Base-by-base conservation (phyloP, 2,113 vertebrate species). In the Oreocharis arfaki region DNA sequence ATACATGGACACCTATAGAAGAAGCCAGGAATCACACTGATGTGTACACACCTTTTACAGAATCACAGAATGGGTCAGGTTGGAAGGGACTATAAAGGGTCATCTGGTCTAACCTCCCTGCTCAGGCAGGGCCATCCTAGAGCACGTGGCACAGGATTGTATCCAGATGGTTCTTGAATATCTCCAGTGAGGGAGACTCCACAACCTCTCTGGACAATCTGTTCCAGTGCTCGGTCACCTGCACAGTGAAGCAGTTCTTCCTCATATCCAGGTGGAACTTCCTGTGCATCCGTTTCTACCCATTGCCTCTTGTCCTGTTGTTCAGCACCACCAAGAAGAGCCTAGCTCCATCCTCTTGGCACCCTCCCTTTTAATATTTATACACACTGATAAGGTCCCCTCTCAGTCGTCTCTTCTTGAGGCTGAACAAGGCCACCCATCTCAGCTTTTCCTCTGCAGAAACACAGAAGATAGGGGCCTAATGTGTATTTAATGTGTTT, bases 211-310 rank as follows among this genome's bases (percentile, higher is more conserved):
- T 0, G 17, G 46, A 24, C 21, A 76, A 28, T 11, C 21, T 69
- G 8, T 3, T 55, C 26, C 63, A 49, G 15, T 32, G 12, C 21
- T 47, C 0, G 0, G 47, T 49, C 28, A 69, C 20, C 30, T 8
- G 11, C 14, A 32, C 21, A 27, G 14, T 27, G 3, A 68, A 65
- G 18, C 7, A 26, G 4, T 53, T 60, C 53, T 47, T 75, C 28
- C 20, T 60, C 14, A 16, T 9, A 30, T 46, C 1, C 47, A 55
- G 41, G 15, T 35, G 35, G 26, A 76, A 75, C 2, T 75, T 55
- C 24, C 39, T 13, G 3, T 32, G 9, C 3, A 67, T 75, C 19
- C 20, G 5, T 33, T 6, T 46, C 21, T 35, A 35, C 9, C 42
- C 4, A 0, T 42, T 64, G 20, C 32, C 42, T 64, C 78, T 11